Conservation (phyloP, 2,888 invertebrate genomes). For the Dryobotodes eremita region DNA sequence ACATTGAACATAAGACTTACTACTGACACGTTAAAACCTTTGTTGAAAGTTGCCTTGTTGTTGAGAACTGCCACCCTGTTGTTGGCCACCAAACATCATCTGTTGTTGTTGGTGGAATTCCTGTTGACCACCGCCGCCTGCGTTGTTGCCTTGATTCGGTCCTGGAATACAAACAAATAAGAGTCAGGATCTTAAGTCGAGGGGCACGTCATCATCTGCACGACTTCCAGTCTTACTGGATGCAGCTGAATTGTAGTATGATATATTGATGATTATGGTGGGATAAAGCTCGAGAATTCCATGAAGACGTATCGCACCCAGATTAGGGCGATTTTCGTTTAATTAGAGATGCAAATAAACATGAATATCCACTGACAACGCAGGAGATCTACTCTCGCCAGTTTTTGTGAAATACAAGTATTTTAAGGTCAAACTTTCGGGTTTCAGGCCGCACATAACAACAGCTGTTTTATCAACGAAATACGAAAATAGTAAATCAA, state of each 20-base stretch:
- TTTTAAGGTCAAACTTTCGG: background rate
- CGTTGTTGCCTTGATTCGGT: conserved; percentile 87
- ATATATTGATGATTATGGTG: background rate
- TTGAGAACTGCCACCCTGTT: conserved; percentile 88
- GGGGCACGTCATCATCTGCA: background rate
- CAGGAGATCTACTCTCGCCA: background rate
- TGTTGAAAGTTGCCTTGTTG: conserved; percentile 94
- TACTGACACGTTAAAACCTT: conserved; percentile 87
- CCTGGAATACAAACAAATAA: conserved; percentile 71
- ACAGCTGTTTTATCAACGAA: background rate
- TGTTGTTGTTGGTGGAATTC: conserved; percentile 92
- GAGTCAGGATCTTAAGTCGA: background rate
- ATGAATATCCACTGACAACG: background rate
- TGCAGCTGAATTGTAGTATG: background rate
- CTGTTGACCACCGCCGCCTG: conserved; percentile 82
- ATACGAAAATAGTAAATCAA: background rate
- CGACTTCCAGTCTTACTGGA: background rate
- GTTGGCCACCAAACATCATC: conserved; percentile 93
- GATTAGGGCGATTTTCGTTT: background rate
- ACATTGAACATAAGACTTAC: conserved; percentile 14
- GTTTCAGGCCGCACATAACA: background rate
- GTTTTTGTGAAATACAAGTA: background rate
- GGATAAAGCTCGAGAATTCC: background rate
- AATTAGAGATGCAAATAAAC: background rate
- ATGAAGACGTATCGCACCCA: background rate